A percentile compares a stretch with the other conserved stretches of the same genome.
These are phyloP conservation scores for Sorex fumeus DNA, from an alignment of 2,113 vertebrate genomes.

Conservation along the genomic window DNA sequence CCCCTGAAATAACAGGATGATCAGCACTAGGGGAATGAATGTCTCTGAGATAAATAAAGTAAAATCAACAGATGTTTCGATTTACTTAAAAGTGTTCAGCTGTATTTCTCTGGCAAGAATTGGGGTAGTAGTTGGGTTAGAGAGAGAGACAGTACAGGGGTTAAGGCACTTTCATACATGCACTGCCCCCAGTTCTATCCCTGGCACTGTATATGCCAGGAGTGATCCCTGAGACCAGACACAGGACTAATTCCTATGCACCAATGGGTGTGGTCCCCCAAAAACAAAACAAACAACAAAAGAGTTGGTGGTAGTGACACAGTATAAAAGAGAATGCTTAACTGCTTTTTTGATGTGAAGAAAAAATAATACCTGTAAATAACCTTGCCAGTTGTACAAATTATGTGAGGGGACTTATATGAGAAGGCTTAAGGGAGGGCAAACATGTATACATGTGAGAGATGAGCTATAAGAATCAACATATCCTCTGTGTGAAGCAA, in stretches of 20 bases:
- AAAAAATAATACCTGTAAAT: background rate
- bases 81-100: background rate
- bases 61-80: background rate
- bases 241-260: too few species aligned
- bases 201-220: too few species aligned
- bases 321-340: too few species aligned
- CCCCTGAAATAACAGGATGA: background rate
- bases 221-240: too few species aligned
- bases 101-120: constrained; percentile 15
- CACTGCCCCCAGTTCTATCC: too few species aligned
- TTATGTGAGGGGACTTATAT: background rate
- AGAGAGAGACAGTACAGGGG: too few species aligned
- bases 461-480: background rate
- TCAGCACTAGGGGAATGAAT: background rate
- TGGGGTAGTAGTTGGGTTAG: too few species aligned
- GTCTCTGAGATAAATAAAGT: constrained; percentile 46
- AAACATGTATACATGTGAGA: background rate
- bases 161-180: too few species aligned
- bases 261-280: too few species aligned
- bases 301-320: too few species aligned
- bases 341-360: too few species aligned
- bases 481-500: constrained; percentile 16
- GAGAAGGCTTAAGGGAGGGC: background rate
- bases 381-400: background rate
- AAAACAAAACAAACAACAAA: too few species aligned